Conservation (phyloP, 2,113 vertebrate species). For the Silurus meridionalis region DNA sequence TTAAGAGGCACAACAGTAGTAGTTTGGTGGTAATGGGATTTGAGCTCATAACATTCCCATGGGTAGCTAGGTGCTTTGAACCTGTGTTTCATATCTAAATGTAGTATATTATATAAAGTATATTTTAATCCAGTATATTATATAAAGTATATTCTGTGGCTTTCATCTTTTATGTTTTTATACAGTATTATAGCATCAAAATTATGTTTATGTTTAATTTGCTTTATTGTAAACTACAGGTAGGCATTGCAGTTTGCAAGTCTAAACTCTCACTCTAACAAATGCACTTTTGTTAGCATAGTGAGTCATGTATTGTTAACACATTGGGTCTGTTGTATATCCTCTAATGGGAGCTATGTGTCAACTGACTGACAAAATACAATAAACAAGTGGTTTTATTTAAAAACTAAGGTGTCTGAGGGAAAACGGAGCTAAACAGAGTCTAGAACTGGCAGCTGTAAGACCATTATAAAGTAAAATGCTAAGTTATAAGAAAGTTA, state of each 20-base stretch:
- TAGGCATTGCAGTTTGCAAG: neutral
- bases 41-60: neutral
- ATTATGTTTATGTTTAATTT: neutral
- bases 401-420: neutral
- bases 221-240: neutral
- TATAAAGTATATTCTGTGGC: neutral
- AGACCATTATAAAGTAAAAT: neutral
- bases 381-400: slow-evolving; percentile 7
- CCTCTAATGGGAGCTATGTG: slow-evolving; percentile 13
- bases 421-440: neutral
- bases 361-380: slow-evolving; percentile 21
- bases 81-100: neutral
- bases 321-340: neutral
- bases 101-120: no score
- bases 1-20: neutral
- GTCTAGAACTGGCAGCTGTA: neutral
- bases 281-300: neutral
- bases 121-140: no score
- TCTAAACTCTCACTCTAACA: neutral
- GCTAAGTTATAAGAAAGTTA: neutral
- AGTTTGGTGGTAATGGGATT: neutral
- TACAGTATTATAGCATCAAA: neutral
- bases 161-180: neutral
- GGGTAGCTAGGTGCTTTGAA: neutral
- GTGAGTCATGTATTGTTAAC: slow-evolving; percentile 14